Evolutionary conservation across 2,113 vertebrate genomes (phyloP).

Genomic region (Pteropus alecto): DNA sequence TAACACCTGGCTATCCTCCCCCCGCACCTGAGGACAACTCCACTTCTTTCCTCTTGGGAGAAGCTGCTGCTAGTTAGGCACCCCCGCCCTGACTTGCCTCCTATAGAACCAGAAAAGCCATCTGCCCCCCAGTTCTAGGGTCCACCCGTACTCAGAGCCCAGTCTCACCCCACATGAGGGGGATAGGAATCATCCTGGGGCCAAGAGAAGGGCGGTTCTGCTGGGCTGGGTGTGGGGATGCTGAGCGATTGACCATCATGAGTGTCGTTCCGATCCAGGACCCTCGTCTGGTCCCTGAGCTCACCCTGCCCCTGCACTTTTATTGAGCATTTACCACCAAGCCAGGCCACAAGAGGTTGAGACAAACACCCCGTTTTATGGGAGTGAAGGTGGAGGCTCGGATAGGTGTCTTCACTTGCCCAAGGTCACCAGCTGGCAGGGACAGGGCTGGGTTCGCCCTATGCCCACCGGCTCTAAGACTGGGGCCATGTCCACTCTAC

Average conservation of each 20-base stretch:
- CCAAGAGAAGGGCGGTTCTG: background rate
- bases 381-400: background rate
- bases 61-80: background rate
- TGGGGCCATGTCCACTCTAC: background rate
- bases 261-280: background rate
- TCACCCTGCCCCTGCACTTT: too few species aligned
- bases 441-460: background rate
- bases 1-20: background rate
- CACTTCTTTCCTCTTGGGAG: background rate
- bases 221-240: background rate
- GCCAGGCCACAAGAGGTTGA: background rate
- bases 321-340: background rate
- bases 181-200: background rate
- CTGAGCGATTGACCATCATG: background rate
- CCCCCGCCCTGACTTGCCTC: background rate
- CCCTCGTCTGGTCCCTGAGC: background rate
- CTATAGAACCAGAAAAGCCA: background rate
- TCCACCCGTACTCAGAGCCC: background rate
- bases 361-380: background rate
- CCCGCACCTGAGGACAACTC: too few species aligned
- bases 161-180: accelerated
- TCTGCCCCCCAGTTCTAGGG: background rate
- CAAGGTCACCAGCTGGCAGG: background rate
- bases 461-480: accelerated
- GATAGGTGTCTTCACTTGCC: background rate